Percentiles rank a stretch among this genome's conserved stretches.
Evolutionary conservation across 2,797 vertebrate genomes (phyloP).

Genomic region (Galagoides demidoff): DNA sequence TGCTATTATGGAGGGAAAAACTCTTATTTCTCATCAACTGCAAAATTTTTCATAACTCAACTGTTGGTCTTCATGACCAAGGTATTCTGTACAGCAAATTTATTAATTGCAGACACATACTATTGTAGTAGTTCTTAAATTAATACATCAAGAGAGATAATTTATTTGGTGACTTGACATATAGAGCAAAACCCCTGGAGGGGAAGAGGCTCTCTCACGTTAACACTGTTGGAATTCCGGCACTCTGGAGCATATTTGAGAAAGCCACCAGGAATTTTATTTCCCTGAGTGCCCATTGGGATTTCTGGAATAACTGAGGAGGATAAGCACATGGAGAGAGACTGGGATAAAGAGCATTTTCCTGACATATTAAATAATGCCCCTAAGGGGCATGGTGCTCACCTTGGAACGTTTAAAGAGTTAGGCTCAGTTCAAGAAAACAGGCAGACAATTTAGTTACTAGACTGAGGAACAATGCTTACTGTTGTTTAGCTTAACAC

Average conservation of each 20-base stretch:
- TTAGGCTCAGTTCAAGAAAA: neutral
- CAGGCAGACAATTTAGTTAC: neutral
- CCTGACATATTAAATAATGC: neutral
- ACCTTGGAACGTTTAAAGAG: neutral
- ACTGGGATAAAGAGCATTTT: neutral
- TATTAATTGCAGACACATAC: neutral
- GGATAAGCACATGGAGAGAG: neutral
- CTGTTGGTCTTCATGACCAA: constrained; percentile 12
- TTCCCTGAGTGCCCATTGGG: neutral
- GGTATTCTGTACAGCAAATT: neutral
- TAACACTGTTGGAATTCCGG: neutral
- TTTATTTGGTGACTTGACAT: neutral
- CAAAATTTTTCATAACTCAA: neutral
- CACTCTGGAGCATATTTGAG: neutral
- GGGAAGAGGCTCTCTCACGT: neutral
- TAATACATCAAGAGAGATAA: neutral
- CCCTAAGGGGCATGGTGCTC: neutral
- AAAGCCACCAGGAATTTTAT: constrained; percentile 14
- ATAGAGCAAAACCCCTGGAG: neutral
- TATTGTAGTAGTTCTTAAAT: neutral
- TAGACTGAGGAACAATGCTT: neutral
- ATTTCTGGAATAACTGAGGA: neutral
- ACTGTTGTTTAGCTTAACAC: neutral
- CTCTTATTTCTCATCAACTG: neutral
- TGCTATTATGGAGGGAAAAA: neutral